These are phyloP conservation scores for Scolopax rusticola DNA, from an alignment of 2,797 vertebrate species.

Conservation along the genomic window DNA sequence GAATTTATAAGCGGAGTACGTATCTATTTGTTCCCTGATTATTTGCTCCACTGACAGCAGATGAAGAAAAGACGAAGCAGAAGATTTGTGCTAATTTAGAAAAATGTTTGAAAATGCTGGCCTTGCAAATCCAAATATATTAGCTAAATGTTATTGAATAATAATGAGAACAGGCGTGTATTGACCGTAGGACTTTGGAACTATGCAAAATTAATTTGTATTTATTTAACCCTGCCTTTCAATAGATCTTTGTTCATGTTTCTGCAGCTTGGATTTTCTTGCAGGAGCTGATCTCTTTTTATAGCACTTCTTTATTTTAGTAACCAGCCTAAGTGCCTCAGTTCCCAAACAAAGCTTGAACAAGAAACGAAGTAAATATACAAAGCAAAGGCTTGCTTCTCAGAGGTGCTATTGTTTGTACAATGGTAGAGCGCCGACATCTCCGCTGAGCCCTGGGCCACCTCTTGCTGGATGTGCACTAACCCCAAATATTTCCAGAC, in stretches of 20 bases:
- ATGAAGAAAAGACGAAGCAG: slow-evolving; percentile 60
- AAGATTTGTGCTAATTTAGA: slow-evolving; percentile 73
- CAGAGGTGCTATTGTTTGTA: slow-evolving; percentile 70
- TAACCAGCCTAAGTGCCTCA: slow-evolving; percentile 51
- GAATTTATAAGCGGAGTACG: slow-evolving; percentile 38
- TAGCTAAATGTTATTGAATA: slow-evolving; percentile 63
- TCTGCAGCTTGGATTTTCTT: slow-evolving; percentile 47
- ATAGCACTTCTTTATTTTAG: slow-evolving; percentile 60
- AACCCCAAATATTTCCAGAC: slow-evolving; percentile 61
- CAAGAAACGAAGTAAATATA: slow-evolving; percentile 68
- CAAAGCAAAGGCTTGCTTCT: slow-evolving; percentile 63
- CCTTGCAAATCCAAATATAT: slow-evolving; percentile 63
- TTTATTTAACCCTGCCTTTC: slow-evolving; percentile 70
- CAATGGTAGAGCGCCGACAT: neutral
- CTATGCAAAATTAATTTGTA: slow-evolving; percentile 69
- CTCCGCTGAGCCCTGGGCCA: slow-evolving; percentile 28
- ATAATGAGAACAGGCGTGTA: slow-evolving; percentile 50
- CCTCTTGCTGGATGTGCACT: slow-evolving; percentile 55
- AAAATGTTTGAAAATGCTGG: slow-evolving; percentile 66
- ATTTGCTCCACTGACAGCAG: slow-evolving; percentile 53
- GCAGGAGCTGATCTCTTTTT: slow-evolving; percentile 60
- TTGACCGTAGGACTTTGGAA: slow-evolving; percentile 61
- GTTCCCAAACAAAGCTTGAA: slow-evolving; percentile 61
- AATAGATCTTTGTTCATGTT: slow-evolving; percentile 58
- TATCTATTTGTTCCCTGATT: slow-evolving; percentile 73